Conservation (phyloP, 2,797 vertebrate genomes). For the Carduelis carduelis region DNA sequence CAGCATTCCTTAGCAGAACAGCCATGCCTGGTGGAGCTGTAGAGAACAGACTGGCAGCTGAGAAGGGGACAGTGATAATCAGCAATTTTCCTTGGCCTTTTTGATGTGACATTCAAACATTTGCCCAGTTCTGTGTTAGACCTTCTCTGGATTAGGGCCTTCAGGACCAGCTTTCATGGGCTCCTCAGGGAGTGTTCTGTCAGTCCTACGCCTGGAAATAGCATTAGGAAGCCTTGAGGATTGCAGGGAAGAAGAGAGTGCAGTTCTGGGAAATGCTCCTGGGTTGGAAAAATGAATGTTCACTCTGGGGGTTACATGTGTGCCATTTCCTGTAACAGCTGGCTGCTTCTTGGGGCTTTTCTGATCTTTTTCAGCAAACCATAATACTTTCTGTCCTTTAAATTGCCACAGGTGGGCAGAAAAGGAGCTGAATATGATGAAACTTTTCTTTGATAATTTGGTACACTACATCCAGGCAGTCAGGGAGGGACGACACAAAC, state of each 20-base stretch:
- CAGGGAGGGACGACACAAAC: slow-evolving; percentile 90
- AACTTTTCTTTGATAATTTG: slow-evolving; percentile 97
- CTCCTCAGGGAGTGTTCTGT: neutral
- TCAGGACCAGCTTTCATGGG: neutral
- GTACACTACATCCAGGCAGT: slow-evolving; percentile 97
- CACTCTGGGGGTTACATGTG: neutral
- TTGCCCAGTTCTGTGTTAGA: neutral
- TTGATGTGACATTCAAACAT: neutral
- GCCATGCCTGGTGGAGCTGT: neutral
- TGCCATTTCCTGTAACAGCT: neutral
- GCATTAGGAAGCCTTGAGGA: neutral
- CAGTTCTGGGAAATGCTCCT: neutral
- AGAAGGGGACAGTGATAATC: neutral
- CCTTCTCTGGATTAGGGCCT: neutral
- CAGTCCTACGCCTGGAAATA: neutral
- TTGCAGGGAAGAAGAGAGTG: neutral
- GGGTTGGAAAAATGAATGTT: neutral
- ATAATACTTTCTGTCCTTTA: slow-evolving; percentile 9
- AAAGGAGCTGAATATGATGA: slow-evolving; percentile 99
- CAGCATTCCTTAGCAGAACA: neutral
- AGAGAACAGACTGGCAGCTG: neutral
- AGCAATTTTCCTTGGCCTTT: neutral
- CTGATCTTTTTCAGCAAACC: neutral
- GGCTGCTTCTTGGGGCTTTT: neutral
- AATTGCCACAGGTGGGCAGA: slow-evolving; percentile 92